Evolutionary conservation across 2,113 vertebrate genomes (phyloP).

Genomic region (Dipodomys ordii): DNA sequence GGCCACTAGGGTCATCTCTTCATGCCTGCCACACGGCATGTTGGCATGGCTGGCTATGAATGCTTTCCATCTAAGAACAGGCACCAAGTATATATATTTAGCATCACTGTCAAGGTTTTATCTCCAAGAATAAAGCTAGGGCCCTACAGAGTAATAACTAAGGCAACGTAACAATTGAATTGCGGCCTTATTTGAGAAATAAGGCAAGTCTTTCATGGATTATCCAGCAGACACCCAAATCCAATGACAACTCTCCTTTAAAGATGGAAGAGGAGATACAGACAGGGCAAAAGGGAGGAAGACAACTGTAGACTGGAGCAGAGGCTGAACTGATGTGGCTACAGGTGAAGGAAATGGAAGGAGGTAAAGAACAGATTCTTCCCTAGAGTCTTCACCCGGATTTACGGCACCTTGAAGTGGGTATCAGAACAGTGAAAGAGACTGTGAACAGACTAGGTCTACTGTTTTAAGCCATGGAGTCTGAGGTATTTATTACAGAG

Average conservation of each 20-base stretch:
- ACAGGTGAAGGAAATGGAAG: no score
- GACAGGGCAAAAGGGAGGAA: not conserved
- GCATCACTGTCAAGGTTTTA: conserved; percentile 5
- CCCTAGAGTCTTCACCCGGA: not conserved
- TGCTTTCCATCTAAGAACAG: not conserved
- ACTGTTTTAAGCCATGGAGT: not conserved
- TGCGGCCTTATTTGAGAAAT: not conserved
- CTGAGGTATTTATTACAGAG: not conserved
- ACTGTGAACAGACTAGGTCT: not conserved
- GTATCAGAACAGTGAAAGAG: not conserved
- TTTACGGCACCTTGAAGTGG: not conserved
- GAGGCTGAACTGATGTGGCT: not conserved
- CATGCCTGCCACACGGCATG: not conserved
- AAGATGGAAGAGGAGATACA: not conserved
- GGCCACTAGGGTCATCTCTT: not conserved
- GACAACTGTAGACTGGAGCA: not conserved
- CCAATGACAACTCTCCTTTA: not conserved
- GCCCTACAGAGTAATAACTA: conserved; percentile 21
- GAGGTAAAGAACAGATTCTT: not conserved
- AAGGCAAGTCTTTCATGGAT: not conserved
- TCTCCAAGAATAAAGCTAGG: not conserved
- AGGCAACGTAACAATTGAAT: not conserved
- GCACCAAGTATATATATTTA: not conserved
- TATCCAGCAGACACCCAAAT: not conserved
- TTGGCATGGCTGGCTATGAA: not conserved